Evolutionary conservation across 1,140 invertebrate species (phyloP).

Genomic region (Drosophila tsacasi): DNA sequence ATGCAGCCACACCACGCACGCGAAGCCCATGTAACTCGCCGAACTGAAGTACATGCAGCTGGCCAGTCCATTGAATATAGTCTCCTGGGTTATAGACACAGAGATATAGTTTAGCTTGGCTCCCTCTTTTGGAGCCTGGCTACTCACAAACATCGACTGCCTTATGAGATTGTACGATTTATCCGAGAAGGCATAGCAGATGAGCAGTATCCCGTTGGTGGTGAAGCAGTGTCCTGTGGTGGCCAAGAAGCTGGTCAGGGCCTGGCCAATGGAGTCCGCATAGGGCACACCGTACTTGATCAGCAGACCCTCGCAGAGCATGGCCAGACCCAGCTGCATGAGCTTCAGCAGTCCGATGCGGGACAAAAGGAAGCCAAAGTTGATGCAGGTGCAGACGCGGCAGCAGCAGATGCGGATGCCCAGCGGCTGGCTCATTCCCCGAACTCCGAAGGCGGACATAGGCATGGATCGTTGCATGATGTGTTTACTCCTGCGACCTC

Average conservation of each 20-base stretch:
- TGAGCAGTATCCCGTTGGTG: slow-evolving; percentile 89
- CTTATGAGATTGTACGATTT: slow-evolving; percentile 90
- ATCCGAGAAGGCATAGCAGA: slow-evolving; percentile 91
- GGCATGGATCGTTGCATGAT: slow-evolving; percentile 3
- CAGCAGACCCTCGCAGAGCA: slow-evolving; percentile 91
- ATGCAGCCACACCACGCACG: slow-evolving; percentile 90
- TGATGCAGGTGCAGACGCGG: slow-evolving; percentile 91
- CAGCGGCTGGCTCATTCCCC: slow-evolving; percentile 70
- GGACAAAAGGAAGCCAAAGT: slow-evolving; percentile 90
- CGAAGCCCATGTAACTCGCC: slow-evolving; percentile 90
- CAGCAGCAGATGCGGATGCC: slow-evolving; percentile 90
- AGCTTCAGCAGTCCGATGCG: slow-evolving; percentile 90
- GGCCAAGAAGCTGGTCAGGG: slow-evolving; percentile 91
- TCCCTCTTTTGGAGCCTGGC: not conserved
- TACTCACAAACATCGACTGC: slow-evolving; percentile 92
- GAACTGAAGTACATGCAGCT: slow-evolving; percentile 91
- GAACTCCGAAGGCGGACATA: slow-evolving; percentile 75
- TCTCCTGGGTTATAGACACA: slow-evolving; percentile 87
- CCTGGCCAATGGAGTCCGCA: slow-evolving; percentile 88
- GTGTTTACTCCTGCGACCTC: slow-evolving; percentile 2
- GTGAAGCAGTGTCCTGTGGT: slow-evolving; percentile 91
- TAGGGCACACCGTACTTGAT: slow-evolving; percentile 90
- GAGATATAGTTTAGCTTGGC: not conserved
- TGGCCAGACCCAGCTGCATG: slow-evolving; percentile 90
- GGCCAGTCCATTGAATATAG: slow-evolving; percentile 90